Conservation (phyloP, 2,888 invertebrate species). For the Nymphalis urticae region DNA sequence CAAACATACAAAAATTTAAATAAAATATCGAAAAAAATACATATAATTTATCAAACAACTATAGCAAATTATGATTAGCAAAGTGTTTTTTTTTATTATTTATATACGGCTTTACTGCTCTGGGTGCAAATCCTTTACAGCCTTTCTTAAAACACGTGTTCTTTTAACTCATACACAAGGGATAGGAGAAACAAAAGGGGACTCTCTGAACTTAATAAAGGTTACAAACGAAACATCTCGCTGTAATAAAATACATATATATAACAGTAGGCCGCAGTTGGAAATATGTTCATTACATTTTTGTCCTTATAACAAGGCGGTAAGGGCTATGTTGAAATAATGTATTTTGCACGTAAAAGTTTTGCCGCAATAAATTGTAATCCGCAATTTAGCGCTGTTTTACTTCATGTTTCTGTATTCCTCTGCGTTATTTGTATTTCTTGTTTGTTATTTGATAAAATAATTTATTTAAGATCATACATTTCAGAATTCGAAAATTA, state of each 20-base stretch:
- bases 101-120: too few relatives aligned
- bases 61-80: too few relatives aligned
- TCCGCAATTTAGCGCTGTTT: slow-evolving; percentile 6
- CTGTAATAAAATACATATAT: slow-evolving; percentile 5
- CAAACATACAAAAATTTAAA: too few relatives aligned
- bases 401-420: slow-evolving; percentile 9
- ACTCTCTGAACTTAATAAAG: slow-evolving; percentile 6
- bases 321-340: slow-evolving; percentile 1
- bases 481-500: neutral
- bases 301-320: neutral
- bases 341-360: neutral
- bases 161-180: neutral
- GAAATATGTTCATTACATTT: neutral
- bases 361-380: slow-evolving; percentile 7
- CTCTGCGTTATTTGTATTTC: slow-evolving; percentile 4
- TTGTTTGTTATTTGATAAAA: neutral
- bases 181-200: neutral
- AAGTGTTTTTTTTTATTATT: too few relatives aligned
- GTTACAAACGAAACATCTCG: slow-evolving; percentile 1
- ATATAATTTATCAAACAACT: too few relatives aligned
- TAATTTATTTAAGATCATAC: neutral
- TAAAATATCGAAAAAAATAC: too few relatives aligned
- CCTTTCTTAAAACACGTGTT: neutral
- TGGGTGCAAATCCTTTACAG: too few relatives aligned
- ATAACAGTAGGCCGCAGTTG: neutral